Base-by-base conservation (phyloP, 2,113 vertebrate species). In the Thunnus thynnus region DNA sequence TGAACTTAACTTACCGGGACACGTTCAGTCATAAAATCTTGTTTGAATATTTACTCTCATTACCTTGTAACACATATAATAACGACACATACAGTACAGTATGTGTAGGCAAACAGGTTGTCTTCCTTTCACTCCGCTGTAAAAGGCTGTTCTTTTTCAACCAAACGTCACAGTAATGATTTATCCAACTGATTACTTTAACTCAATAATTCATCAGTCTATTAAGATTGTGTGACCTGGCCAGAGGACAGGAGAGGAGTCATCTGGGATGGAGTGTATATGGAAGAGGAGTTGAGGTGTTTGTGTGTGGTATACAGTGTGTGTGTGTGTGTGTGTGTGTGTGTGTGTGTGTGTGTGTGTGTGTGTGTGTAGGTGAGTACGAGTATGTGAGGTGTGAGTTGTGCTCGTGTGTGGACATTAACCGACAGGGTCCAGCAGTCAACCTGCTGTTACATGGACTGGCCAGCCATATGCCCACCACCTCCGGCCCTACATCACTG, bases 361-460 rank as follows among this genome's bases (percentile, higher is more conserved):
- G 14, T 16, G 63, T 41, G 48, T 63, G 72, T 57, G 47, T 41
- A 63, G 52, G 74, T 58, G 50, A 51, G 65, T n/a, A 6, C 16
- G 63, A 50, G 60, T 57, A 64, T 61, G 73, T 70, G 80, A 65
- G 76, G 58, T 72, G 82, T 77, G 86, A 82, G 80, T 57, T 48
- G 25, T 46, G 82, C 63, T 30, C 70, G 76, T 88, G 85, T 85
- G 88, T 80, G 87, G 84, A 94, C 94, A 94, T 93, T 95, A 93
- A 94, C 94, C 92, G 92, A 94, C 93, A 94, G 94, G 94, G 93
- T 95, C 93, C 94, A 92, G 90, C 86, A 81, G 89, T 88, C 81
- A 82, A 78, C 94, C 95, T 93, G 94, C 94, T 94, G 94, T 80
- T 95, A 95, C 95, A 96, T 95, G 93, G 93, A 94, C 94, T 93